phyloP scores from a whole-genome alignment of 2,113 vertebrate genomes.

The Drymodes brunneopygia region DNA sequence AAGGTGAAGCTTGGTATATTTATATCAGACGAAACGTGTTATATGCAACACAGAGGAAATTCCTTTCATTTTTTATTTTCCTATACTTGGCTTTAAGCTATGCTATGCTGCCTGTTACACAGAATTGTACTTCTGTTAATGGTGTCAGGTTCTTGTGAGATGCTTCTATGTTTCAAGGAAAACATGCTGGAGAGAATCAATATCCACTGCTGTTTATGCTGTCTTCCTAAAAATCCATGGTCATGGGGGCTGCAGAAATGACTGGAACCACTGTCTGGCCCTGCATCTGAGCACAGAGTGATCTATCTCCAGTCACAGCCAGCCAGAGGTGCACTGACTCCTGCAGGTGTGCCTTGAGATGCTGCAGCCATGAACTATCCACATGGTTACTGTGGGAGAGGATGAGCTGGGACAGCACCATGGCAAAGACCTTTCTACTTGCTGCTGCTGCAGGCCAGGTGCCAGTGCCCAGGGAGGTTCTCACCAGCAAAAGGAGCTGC shows the following conservation, averaged over 20 bases:
- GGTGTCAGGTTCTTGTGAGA: background rate
- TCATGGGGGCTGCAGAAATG: background rate
- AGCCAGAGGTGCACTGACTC: accelerated
- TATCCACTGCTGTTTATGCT: background rate
- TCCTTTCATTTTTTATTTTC: background rate
- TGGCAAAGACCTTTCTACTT: background rate
- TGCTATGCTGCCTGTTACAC: accelerated
- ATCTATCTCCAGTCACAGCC: accelerated
- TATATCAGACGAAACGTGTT: background rate
- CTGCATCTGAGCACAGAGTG: background rate
- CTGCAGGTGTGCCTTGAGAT: background rate
- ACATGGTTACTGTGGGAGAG: background rate
- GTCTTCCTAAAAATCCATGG: accelerated
- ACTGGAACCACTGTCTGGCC: background rate
- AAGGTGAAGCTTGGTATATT: background rate
- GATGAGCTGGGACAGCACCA: background rate
- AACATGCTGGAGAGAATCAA: background rate
- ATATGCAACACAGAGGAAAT: background rate
- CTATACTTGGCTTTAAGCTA: background rate
- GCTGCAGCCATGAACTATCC: background rate
- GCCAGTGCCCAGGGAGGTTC: background rate
- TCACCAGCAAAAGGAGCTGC: accelerated
- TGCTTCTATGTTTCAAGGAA: background rate
- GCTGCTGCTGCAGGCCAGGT: too few relatives aligned
- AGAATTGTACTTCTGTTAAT: background rate